Base-by-base conservation (phyloP, 2,113 vertebrate species). In the Dolichotis patagonum region DNA sequence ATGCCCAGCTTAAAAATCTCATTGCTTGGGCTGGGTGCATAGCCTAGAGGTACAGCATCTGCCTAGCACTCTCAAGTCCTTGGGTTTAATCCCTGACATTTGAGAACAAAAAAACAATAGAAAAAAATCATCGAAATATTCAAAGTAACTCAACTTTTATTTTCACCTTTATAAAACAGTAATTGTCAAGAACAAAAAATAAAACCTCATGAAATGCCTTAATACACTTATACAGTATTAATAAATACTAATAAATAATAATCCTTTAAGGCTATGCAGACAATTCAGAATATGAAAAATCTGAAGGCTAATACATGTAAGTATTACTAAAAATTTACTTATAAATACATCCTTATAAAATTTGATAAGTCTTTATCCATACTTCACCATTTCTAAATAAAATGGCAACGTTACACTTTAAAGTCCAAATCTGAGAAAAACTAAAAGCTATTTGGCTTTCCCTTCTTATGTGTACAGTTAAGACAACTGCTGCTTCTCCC, bases 371-470 rank as follows among this genome's bases (percentile, higher is more conserved):
- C 43, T 90, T 86, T 90, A 58, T 6, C 56, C 83, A 86, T 7
- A 94, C 16, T 90, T 54, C 7, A 54, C 58, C 65, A 91, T 75
- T 88, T 95, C 75, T 58, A 46, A 84, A 85, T 35, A 86, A 94
- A 78, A 35, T 54, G 5, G 9, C 20, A 90, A 22, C 71, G 32
- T 3, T 82, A 62, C 10, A 62, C 32, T 67, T 30, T 38, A 20
- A 80, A 73, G 30, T 73, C 24, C 58, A 65, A 80, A 77, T 41
- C 11, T 69, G 41, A 69, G 60, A 96, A 91, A 85, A 93, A 52
- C 10, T 32, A 73, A 41, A 78, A 67, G 41, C 16, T 92, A 60
- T 81, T n/a, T 92, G 62, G 35, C 41, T 67, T 90, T n/a, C 65
- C 86, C 46, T 75, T 52, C 52, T 75, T n/a, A n/a, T 7, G 38